phyloP scores from a whole-genome alignment of 2,113 vertebrate species.

The Pseudorasbora parva region DNA sequence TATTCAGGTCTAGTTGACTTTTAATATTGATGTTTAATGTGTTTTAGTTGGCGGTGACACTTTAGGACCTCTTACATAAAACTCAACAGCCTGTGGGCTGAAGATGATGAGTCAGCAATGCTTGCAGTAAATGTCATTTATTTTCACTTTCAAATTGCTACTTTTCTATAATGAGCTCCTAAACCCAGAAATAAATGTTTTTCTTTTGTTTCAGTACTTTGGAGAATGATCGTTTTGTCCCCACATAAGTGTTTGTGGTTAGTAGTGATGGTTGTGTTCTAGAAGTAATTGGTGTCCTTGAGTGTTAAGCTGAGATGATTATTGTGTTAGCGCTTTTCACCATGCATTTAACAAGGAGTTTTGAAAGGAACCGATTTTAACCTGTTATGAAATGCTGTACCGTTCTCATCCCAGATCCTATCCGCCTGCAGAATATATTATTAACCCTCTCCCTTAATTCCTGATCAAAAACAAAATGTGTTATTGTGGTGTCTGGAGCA shows the following conservation, averaged over 20 bases:
- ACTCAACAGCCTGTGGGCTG: constrained; percentile 1
- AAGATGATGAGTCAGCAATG: constrained; percentile 33
- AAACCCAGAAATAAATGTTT: not conserved
- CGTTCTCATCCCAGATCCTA: too few relatives aligned
- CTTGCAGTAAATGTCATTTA: constrained; percentile 28
- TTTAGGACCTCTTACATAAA: constrained; percentile 28
- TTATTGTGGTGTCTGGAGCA: too few relatives aligned
- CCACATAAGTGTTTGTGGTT: not conserved
- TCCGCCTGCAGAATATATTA: too few relatives aligned
- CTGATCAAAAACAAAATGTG: too few relatives aligned
- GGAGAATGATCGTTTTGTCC: not conserved
- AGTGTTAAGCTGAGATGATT: constrained; percentile 54
- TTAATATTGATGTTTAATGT: constrained; percentile 23
- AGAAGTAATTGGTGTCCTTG: constrained; percentile 8
- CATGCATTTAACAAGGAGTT: not conserved
- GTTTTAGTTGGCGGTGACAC: not conserved
- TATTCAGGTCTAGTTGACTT: not conserved
- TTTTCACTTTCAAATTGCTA: constrained; percentile 20
- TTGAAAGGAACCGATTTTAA: not conserved
- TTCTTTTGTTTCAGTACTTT: constrained; percentile 31
- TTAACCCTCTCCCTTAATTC: too few relatives aligned
- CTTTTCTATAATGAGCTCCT: constrained; percentile 15
- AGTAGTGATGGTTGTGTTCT: constrained; percentile 6
- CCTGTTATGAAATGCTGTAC: not conserved
- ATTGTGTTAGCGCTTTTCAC: constrained; percentile 21